Base-by-base conservation (phyloP, 2,797 vertebrate species). In the Gymnothorax reevesii region DNA sequence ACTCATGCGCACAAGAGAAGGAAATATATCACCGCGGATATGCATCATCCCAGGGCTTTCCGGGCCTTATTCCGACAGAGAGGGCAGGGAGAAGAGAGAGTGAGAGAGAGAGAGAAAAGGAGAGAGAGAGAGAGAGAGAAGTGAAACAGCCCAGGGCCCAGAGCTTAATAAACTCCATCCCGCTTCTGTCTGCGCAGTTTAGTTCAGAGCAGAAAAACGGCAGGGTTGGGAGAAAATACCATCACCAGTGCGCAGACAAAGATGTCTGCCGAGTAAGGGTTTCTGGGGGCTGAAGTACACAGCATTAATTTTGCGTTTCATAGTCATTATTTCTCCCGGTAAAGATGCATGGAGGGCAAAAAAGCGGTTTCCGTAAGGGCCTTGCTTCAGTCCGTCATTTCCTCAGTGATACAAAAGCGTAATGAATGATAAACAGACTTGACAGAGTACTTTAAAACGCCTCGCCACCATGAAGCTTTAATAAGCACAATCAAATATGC, bases 401-500 rank as follows among this genome's bases (percentile, higher is more conserved):
- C 57, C 33, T 25, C 62, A 42, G 33, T 12, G 27, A 42, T 77
- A 62, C 57, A 85, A 89, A 86, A 90, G 90, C 90, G 90, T 87
- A 90, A 89, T 85, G 88, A 92, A 92, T 83, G 87, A 92, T 91
- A 90, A 90, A 88, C 91, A 87, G 89, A 89, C 90, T 90, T 89
- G 87, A 91, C 90, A 87, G 89, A 88, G 91, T 86, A 88, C 88
- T 87, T 79, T 64, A 64, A 90, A 92, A 92, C 87, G 89, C 92
- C 92, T 90, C 55, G 75, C 91, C 88, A 91, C 87, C 60, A 91
- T 94, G 88, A 93, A 93, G 82, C 90, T 94, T 94, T 94, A 92
- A 94, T 94, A 93, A 94, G 89, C 83, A 6, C 9, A 88, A 94
- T 95, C 88, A 93, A 94, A 93, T 90, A 95, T 94, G 90, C 79